phyloP scores from a whole-genome alignment of 2,113 vertebrate species.

The Pollachius pollachius region DNA sequence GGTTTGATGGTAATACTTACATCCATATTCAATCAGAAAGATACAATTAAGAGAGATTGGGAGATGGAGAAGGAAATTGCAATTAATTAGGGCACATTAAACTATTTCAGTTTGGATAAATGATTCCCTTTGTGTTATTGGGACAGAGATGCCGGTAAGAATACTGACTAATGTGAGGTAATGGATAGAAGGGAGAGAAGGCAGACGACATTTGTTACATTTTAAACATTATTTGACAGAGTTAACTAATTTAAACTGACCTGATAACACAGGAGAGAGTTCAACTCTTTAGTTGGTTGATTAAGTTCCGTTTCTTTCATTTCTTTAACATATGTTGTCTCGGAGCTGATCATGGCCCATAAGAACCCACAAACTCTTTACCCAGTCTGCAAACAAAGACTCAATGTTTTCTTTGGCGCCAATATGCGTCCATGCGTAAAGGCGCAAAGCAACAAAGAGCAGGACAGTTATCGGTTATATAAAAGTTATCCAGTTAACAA shows the following conservation, averaged over 20 bases:
- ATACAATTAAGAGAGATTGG: conserved; percentile 55
- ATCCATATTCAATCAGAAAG: conserved; percentile 63
- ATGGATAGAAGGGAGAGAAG: too few relatives aligned
- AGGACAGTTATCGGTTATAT: too few relatives aligned
- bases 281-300: too few relatives aligned
- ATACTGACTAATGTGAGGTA: not conserved
- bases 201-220: too few relatives aligned
- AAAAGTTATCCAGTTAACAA: too few relatives aligned
- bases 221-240: too few relatives aligned
- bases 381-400: too few relatives aligned
- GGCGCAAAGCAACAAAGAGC: not conserved
- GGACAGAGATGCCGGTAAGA: conserved; percentile 5
- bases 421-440: not conserved
- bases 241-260: too few relatives aligned
- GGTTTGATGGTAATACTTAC: conserved; percentile 66
- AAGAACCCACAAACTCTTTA: not conserved
- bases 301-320: too few relatives aligned
- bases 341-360: too few relatives aligned
- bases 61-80: conserved; percentile 26
- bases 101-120: conserved; percentile 50
- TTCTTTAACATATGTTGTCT: too few relatives aligned
- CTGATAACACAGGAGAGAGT: too few relatives aligned
- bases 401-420: not conserved
- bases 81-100: conserved; percentile 66
- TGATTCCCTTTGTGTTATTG: conserved; percentile 3